Percentiles rank a stretch among this genome's conserved stretches.
These are phyloP conservation scores for Myotis planiceps DNA, from an alignment of 2,797 vertebrate genomes.

Conservation along the genomic window DNA sequence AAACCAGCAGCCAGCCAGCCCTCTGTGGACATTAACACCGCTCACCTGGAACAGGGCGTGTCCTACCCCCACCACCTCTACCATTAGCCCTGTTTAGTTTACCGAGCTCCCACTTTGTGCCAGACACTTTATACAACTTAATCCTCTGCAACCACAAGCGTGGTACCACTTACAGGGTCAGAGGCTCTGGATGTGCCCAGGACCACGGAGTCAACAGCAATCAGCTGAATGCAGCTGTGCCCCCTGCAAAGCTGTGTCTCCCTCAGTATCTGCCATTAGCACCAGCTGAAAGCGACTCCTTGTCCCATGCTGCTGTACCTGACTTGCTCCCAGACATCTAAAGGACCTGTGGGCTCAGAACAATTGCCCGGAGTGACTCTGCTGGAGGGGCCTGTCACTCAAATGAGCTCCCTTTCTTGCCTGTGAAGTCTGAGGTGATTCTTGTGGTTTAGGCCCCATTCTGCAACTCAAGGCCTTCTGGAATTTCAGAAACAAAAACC, in stretches of 20 bases:
- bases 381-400: background rate
- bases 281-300: background rate
- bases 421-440: background rate
- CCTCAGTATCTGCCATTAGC: too few species aligned
- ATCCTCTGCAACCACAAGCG: background rate
- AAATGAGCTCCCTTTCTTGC: background rate
- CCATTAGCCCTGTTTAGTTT: background rate
- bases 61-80: background rate
- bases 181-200: background rate
- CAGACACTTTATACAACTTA: too few species aligned
- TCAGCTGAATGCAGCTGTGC: background rate
- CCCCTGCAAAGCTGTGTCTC: background rate
- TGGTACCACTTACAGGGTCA: background rate
- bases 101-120: background rate
- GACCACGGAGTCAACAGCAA: background rate
- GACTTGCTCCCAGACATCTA: background rate
- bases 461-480: background rate
- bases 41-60: background rate
- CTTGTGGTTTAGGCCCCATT: background rate
- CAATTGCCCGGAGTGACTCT: background rate
- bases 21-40: background rate
- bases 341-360: background rate
- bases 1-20: background rate
- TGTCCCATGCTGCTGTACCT: background rate
- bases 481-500: background rate